Conservation (phyloP, 2,888 invertebrate genomes). For the Sipha maydis region DNA sequence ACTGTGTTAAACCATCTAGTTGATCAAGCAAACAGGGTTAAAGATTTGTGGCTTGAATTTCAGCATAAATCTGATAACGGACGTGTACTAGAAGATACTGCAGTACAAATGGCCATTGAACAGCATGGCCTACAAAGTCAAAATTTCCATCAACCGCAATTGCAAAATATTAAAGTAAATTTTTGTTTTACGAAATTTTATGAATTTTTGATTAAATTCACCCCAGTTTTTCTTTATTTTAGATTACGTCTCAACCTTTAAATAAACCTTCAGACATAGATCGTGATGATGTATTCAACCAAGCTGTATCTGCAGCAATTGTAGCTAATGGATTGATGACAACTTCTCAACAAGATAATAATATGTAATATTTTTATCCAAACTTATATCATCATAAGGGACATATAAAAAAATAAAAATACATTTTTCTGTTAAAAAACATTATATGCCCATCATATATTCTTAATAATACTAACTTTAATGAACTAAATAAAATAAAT, state of each 20-base stretch:
- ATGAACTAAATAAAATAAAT: not conserved
- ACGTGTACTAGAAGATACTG: constrained; percentile 49
- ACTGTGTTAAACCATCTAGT: constrained; percentile 47
- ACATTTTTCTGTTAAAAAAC: no score
- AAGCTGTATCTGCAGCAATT: constrained; percentile 50
- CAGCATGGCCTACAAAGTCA: constrained; percentile 52
- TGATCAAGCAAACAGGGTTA: constrained; percentile 55
- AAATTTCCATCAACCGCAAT: constrained; percentile 52
- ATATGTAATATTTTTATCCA: constrained; percentile 38
- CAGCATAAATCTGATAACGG: constrained; percentile 45
- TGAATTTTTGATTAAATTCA: not conserved
- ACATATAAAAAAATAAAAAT: not conserved
- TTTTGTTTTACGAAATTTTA: not conserved
- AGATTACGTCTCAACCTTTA: constrained; percentile 6
- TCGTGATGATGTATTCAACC: constrained; percentile 49
- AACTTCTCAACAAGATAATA: constrained; percentile 25
- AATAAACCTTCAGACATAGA: constrained; percentile 44
- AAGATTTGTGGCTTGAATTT: constrained; percentile 51
- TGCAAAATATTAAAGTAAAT: constrained; percentile 26
- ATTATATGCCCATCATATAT: no score
- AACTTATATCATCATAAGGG: constrained; percentile 24
- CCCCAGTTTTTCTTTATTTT: not conserved
- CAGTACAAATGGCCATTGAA: constrained; percentile 58
- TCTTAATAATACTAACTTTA: not conserved
- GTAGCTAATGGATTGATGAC: constrained; percentile 50